These are phyloP conservation scores for Pao palembangensis DNA, from an alignment of 2,113 vertebrate genomes.

Conservation along the genomic window DNA sequence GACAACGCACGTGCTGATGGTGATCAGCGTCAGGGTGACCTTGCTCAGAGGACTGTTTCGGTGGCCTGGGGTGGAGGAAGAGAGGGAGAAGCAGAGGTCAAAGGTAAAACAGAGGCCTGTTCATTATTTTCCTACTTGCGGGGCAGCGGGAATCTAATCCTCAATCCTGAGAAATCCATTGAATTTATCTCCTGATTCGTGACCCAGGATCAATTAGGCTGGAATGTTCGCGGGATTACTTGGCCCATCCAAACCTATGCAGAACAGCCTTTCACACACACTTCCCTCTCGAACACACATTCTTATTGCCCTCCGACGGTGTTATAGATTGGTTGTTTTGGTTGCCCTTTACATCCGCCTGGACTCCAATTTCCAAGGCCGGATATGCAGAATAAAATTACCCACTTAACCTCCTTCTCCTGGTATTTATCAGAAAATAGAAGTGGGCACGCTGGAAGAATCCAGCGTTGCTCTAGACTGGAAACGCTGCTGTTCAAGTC, in stretches of 20 bases:
- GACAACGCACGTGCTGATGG: constrained; percentile 91
- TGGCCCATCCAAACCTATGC: constrained; percentile 14
- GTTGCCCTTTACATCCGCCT: constrained; percentile 62
- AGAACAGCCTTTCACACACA: constrained; percentile 18
- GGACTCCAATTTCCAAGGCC: constrained; percentile 41
- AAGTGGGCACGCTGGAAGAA: background rate
- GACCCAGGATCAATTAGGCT: constrained; percentile 5
- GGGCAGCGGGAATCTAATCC: background rate
- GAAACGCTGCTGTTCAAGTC: background rate
- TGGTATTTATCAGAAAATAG: constrained; percentile 44
- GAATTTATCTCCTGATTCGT: constrained; percentile 40
- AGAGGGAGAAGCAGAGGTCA: constrained; percentile 14
- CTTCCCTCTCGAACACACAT: constrained; percentile 41
- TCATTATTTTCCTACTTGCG: background rate
- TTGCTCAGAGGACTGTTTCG: constrained; percentile 93
- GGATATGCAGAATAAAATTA: constrained; percentile 53
- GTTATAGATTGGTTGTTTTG: constrained; percentile 63
- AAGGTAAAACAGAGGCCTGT: constrained; percentile 3
- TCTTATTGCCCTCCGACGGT: constrained; percentile 47
- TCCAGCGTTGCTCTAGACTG: background rate
- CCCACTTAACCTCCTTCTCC: constrained; percentile 53
- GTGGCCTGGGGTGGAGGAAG: constrained; percentile 78
- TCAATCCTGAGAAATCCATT: constrained; percentile 9
- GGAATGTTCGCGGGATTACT: constrained; percentile 5
- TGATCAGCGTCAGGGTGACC: constrained; percentile 90